Evolutionary conservation across 2,888 invertebrate genomes (phyloP), one percentile per base, ranked within the genome.

Genomic region (Anoncus sp.): DNA sequence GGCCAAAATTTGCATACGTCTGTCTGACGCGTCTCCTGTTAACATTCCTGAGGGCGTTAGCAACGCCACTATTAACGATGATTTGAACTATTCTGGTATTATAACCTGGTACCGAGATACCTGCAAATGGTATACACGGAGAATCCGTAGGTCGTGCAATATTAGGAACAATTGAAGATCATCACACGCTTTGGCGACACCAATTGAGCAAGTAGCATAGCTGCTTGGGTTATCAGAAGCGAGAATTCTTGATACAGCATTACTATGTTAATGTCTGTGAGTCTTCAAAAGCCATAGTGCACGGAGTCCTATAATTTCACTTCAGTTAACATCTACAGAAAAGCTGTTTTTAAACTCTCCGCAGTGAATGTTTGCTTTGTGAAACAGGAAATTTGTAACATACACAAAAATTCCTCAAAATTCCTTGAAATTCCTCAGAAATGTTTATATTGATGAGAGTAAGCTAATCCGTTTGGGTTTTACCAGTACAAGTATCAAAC

Each of bases 1-100:
- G 85, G 80, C 80, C 85, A 86, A 86, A 85, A 90, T 90, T 90
- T 90, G 90, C 90, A 90, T 90, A 88, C 85, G 90, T 88, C 89
- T 88, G 87, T 87, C 86, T 85, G 81, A 84, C 49, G 63, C 53
- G 51, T 40, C 63, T 51, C 83, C 85, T 53, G 43, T 85, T 85
- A 86, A 84, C 85, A 85, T 87, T 86, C 81, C 85, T 83, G 80
- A 79, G 63, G 67, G 47, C 65, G 75, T 63, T 43, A 47, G 31
- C 45, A 47, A 43, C 72, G 57, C 67, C 66, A 45, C 53, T 57
- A 14, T n/a, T 45, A 45, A 45, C 35, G 10, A 43, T 51, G 38
- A 24, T 43, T 73, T 55, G 57, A 72, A 72, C 63, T 47, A 57
- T 53, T 38, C 35, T 47, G 63, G 47, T 57, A 63, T 72, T 63